Evolutionary conservation across 2,797 vertebrate genomes (phyloP), one percentile per base, ranked within the genome.

Genomic region (Kryptopterus vitreolus): DNA sequence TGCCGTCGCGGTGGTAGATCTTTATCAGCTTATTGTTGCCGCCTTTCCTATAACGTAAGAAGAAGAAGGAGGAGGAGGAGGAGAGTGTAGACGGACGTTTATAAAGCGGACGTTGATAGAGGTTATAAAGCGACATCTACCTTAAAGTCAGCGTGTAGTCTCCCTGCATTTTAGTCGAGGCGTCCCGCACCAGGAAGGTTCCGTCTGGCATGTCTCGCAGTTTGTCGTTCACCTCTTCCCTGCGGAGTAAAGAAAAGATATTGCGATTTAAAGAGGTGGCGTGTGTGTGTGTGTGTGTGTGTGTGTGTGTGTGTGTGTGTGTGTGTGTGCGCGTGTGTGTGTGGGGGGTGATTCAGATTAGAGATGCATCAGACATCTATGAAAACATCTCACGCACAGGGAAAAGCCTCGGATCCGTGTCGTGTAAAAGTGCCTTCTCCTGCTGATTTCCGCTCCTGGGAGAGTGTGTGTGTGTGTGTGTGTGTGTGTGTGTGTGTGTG

Each of bases 21-120:
- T 98, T 98, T 85, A 99, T 98, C 91, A 99, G 92, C 82, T 98
- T 97, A 92, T 98, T 99, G 92, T 97, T 98, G 81, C 97, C 97
- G 79, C 96, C 95, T 91, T 98, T 98, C 94, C 97, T 96, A 90
- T 77, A 91, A n/a, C n/a, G n/a, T n/a, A n/a, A n/a, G n/a, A n/a
- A n/a, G n/a, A n/a, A n/a, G n/a, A n/a, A n/a, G n/a, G n/a, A n/a
- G n/a, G n/a, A n/a, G n/a, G n/a, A n/a, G n/a, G n/a, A n/a, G n/a
- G n/a, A n/a, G n/a, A n/a, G n/a, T n/a, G n/a, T n/a, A n/a, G n/a
- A n/a, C n/a, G n/a, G n/a, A n/a, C n/a, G n/a, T n/a, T n/a, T n/a
- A n/a, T n/a, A n/a, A n/a, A n/a, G n/a, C n/a, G n/a, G n/a, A n/a
- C n/a, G n/a, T n/a, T n/a, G n/a, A n/a, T n/a, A 1, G 13, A 6